These are phyloP conservation scores for Amphimedon queenslandica DNA, from an alignment of 37 sponge, comb jelly and placozoan genomes.

Conservation along the genomic window DNA sequence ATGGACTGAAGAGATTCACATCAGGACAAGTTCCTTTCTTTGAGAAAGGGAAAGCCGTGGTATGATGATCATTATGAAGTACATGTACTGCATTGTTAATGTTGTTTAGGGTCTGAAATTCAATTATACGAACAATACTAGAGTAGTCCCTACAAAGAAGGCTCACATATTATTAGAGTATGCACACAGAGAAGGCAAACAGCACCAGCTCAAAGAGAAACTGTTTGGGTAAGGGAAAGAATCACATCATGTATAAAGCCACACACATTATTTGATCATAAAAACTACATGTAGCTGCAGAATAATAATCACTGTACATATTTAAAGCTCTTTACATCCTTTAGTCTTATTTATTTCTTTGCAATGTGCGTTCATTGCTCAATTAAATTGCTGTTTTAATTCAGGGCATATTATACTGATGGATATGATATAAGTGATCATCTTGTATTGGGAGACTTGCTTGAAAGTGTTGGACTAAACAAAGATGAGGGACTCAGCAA, in stretches of 20 bases:
- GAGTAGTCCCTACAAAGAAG: conserved; percentile 52
- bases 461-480: conserved; percentile 28
- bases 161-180: conserved; percentile 58
- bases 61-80: conserved; percentile 4
- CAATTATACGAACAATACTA: conserved; percentile 6
- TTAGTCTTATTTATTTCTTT: no score
- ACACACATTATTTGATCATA: conserved; percentile 19
- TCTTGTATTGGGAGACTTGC: conserved; percentile 21
- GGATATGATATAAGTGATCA: conserved; percentile 35
- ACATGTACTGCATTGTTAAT: neutral
- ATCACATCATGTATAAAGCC: neutral
- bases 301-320: no score
- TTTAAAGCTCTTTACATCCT: no score
- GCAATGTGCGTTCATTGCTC: no score
- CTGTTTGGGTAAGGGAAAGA: conserved; percentile 10
- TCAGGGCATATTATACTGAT: conserved; percentile 43
- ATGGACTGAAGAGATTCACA: conserved; percentile 24
- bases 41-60: conserved; percentile 30
- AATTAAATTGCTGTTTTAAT: no score
- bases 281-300: no score
- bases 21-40: conserved; percentile 22
- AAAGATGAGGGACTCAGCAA: conserved; percentile 14
- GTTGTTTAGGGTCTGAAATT: conserved; percentile 8
- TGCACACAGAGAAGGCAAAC: conserved; percentile 50
- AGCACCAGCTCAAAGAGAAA: conserved; percentile 57